Conservation (phyloP, 1,140 invertebrate species). For the Pseudomyrmex sp. region DNA sequence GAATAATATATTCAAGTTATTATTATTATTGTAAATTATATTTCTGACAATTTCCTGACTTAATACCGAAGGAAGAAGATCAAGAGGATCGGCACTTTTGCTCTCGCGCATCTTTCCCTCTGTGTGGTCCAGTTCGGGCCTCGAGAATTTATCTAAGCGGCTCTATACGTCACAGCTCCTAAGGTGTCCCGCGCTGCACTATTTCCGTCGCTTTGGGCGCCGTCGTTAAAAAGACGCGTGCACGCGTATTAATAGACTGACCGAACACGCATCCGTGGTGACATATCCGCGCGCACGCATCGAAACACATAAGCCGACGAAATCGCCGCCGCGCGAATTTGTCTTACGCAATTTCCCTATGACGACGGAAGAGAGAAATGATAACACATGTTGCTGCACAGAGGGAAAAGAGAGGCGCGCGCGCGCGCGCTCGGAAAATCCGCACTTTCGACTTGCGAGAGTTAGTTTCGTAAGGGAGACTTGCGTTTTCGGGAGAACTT, state of each 20-base stretch:
- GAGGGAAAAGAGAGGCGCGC: background rate
- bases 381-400: conserved; percentile 22
- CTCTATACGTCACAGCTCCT: conserved; percentile 55
- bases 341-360: conserved; percentile 62
- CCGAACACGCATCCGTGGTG: conserved; percentile 65
- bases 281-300: conserved; percentile 63
- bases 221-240: conserved; percentile 69
- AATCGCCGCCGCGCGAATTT: conserved; percentile 59
- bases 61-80: background rate
- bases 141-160: conserved; percentile 46
- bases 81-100: background rate
- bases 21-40: too few relatives aligned
- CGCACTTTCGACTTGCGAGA: conserved; percentile 38
- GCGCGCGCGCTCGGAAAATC: conserved; percentile 28
- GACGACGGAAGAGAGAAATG: conserved; percentile 5
- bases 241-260: conserved; percentile 72
- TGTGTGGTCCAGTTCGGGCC: conserved; percentile 19
- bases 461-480: conserved; percentile 8
- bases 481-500: conserved; percentile 32
- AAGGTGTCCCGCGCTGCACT: conserved; percentile 71
- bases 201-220: conserved; percentile 72
- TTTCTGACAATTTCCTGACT: too few relatives aligned
- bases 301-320: conserved; percentile 63
- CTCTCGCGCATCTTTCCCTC: background rate
- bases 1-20: too few relatives aligned